Evolutionary conservation across 2,113 vertebrate species (phyloP).

Genomic region (Nycticryphes semicollaris): DNA sequence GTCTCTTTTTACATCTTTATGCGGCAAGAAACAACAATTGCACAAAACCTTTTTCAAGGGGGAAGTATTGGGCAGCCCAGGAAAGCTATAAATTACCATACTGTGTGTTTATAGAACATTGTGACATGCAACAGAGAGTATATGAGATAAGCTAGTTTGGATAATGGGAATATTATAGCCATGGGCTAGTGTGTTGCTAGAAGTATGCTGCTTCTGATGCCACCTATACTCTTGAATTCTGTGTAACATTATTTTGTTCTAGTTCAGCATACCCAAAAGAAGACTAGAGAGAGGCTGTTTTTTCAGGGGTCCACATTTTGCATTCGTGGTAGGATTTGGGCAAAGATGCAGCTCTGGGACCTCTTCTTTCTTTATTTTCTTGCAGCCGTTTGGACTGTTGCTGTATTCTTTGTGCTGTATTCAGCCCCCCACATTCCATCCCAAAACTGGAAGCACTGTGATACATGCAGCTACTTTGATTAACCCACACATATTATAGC

Average conservation of each 20-base stretch:
- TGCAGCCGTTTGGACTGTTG: background rate
- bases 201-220: background rate
- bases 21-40: background rate
- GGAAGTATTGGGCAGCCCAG: background rate
- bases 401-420: background rate
- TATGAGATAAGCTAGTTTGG: background rate
- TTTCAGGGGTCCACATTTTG: rapidly evolving
- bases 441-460: background rate
- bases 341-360: background rate
- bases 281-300: background rate
- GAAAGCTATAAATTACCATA: background rate
- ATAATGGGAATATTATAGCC: background rate
- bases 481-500: background rate
- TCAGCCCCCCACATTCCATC: background rate
- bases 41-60: background rate
- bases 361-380: background rate
- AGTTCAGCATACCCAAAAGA: background rate
- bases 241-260: background rate
- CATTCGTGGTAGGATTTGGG: background rate
- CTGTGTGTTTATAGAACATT: rapidly evolving
- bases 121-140: too few species aligned
- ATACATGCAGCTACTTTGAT: background rate
- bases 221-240: background rate
- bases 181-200: background rate
- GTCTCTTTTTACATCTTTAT: background rate